These are phyloP conservation scores for Melanotaenia parkinsoni DNA, from an alignment of 2,797 vertebrate genomes.

Conservation along the genomic window DNA sequence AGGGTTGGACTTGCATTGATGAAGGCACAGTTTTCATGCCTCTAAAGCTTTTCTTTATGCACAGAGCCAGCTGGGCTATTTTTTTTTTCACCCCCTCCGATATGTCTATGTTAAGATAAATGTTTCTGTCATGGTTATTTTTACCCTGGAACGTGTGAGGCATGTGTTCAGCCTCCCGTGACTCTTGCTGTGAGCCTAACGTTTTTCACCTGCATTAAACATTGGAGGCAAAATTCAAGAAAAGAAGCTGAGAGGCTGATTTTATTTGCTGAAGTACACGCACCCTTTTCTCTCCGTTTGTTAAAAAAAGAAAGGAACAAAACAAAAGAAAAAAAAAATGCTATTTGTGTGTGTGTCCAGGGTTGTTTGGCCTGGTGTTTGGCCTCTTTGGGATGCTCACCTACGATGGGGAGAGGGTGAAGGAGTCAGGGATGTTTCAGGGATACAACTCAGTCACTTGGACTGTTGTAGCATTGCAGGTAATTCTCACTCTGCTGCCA, in stretches of 20 bases:
- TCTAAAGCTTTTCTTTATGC: not conserved
- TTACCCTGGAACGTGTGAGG: conserved; percentile 70
- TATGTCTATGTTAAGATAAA: conserved; percentile 66
- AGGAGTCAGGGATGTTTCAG: conserved; percentile 95
- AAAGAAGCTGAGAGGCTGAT: not conserved
- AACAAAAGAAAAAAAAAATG: no score
- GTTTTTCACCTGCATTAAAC: conserved; percentile 50
- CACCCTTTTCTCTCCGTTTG: no score
- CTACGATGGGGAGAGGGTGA: conserved; percentile 92
- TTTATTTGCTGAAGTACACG: not conserved
- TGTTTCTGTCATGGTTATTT: conserved; percentile 78
- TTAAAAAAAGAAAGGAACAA: not conserved
- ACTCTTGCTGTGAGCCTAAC: conserved; percentile 53
- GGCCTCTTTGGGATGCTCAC: conserved; percentile 93
- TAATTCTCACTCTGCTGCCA: conserved; percentile 59
- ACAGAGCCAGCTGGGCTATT: conserved; percentile 50
- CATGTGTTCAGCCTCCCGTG: conserved; percentile 59
- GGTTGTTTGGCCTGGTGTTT: conserved; percentile 95
- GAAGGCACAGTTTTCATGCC: conserved; percentile 7
- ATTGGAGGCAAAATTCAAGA: conserved; percentile 10
- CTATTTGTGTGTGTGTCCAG: conserved; percentile 71
- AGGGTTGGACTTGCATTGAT: conserved; percentile 4
- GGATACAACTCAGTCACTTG: conserved; percentile 96
- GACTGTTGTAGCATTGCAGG: conserved; percentile 94
- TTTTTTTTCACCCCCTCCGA: conserved; percentile 35